Evolutionary conservation across 2,797 vertebrate species (phyloP).

Genomic region (Artibeus jamaicensis): DNA sequence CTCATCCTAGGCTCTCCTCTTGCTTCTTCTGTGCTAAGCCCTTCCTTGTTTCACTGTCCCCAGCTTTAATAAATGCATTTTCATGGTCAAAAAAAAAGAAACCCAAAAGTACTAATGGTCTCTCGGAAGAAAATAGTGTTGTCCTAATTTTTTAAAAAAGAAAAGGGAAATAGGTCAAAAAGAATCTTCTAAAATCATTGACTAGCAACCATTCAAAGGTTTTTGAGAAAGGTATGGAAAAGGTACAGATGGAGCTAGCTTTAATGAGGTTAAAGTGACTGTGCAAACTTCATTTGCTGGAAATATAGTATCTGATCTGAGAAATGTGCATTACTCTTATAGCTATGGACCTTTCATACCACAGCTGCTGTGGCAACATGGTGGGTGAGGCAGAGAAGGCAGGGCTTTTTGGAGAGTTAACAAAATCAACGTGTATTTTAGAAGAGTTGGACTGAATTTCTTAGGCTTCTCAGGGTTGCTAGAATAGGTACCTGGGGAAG

Average conservation of each 20-base stretch:
- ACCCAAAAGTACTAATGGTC: neutral
- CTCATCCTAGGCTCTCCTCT: no score
- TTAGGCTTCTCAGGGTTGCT: neutral
- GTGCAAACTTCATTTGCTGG: slow-evolving; percentile 7
- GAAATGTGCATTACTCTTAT: neutral
- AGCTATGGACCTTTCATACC: neutral
- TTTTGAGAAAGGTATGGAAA: slow-evolving; percentile 42
- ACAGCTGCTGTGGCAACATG: neutral
- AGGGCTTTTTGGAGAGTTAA: neutral
- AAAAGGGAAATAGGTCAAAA: slow-evolving; percentile 55
- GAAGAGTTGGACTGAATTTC: neutral
- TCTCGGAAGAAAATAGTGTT: slow-evolving; percentile 47
- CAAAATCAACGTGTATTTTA: neutral
- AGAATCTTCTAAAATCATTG: slow-evolving; percentile 43
- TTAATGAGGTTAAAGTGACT: slow-evolving; percentile 50
- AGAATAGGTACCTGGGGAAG: neutral
- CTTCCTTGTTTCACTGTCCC: no score
- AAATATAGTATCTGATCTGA: neutral
- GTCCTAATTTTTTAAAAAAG: slow-evolving; percentile 41
- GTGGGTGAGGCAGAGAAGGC: neutral
- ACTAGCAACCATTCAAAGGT: slow-evolving; percentile 31
- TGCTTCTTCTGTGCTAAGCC: no score
- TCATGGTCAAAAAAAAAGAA: no score
- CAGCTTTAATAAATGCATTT: no score
- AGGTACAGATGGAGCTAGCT: neutral